These are phyloP conservation scores for Craniophora ligustri DNA, from an alignment of 2,888 invertebrate species.

Conservation along the genomic window DNA sequence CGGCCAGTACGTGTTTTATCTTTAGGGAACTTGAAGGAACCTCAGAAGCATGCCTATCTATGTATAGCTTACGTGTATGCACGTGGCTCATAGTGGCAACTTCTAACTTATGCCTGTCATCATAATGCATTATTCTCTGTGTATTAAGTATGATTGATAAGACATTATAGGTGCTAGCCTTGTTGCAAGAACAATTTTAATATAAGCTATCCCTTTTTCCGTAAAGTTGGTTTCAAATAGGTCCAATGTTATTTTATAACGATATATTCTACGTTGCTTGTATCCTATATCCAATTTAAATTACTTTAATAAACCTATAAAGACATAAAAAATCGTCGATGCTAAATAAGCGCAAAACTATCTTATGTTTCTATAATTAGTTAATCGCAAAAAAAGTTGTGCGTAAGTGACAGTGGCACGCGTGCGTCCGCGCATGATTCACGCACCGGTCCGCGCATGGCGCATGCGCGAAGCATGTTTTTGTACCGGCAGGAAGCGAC, in stretches of 20 bases:
- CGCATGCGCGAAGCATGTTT: constrained; percentile 60
- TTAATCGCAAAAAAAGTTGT: constrained; percentile 8
- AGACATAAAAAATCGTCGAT: too few relatives aligned
- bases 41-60: constrained; percentile 20
- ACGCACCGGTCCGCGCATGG: constrained; percentile 46
- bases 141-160: constrained; percentile 42
- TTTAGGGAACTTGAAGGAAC: constrained; percentile 51
- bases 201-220: constrained; percentile 1
- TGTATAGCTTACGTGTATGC: constrained; percentile 40
- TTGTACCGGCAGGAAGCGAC: constrained; percentile 68
- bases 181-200: constrained; percentile 3
- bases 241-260: background rate
- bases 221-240: background rate
- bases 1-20: constrained; percentile 74
- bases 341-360: background rate
- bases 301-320: too few relatives aligned
- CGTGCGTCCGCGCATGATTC: constrained; percentile 59
- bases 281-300: too few relatives aligned
- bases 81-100: constrained; percentile 40
- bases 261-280: too few relatives aligned
- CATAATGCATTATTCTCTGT: constrained; percentile 56
- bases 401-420: constrained; percentile 34
- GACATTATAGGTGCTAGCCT: background rate
- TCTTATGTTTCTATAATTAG: background rate
- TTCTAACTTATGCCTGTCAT: constrained; percentile 55